Evolutionary conservation across 2,797 vertebrate genomes (phyloP), one percentile per base, ranked within the genome.

Genomic region (Xerus rutilus): DNA sequence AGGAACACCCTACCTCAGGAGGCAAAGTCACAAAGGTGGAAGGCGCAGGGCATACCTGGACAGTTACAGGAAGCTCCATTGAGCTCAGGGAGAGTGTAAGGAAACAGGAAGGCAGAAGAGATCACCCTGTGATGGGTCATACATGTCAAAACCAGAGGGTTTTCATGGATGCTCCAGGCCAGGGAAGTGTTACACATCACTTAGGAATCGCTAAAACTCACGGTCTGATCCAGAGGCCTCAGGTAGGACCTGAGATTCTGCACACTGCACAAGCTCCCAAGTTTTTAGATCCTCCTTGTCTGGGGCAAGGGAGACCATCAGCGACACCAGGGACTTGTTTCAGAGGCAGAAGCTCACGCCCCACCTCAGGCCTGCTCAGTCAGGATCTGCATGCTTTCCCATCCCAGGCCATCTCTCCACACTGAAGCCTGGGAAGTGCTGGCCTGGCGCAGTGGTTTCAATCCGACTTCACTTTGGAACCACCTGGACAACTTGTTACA

Each of bases 331-430:
- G 7, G 32, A 30, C 9, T 52, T 64, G 74, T 2, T 18, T 47
- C 21, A 3, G 2, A 7, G 2, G 7, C 32, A 49, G 21, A 8
- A 1, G 3, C 13, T 2, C 15, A 13, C 57, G 30, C 7, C 12
- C 30, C 21, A 13, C 15, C n/a, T 9, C 4, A 49, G 18, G 25
- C 5, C 45, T 9, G 15, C 25, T 45, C 5, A 30, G 28, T 73
- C 65, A 21, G 32, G 54, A 13, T 0, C 18, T 13, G 21, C 39
- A 15, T 69, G 21, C 72, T 76, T 17, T 52, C 13, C 5, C 7
- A 74, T 62, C 18, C 62, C 8, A 15, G 28, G 8, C 11, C 25
- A 3, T 32, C 70, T 2, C 3, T 12, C 9, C 39, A 21, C 23
- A 14, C 7, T 11, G 5, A 52, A 47, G 11, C 15, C 12, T n/a